These are phyloP conservation scores for Embiotoca jacksoni DNA, from an alignment of 2,113 vertebrate species.

Conservation along the genomic window DNA sequence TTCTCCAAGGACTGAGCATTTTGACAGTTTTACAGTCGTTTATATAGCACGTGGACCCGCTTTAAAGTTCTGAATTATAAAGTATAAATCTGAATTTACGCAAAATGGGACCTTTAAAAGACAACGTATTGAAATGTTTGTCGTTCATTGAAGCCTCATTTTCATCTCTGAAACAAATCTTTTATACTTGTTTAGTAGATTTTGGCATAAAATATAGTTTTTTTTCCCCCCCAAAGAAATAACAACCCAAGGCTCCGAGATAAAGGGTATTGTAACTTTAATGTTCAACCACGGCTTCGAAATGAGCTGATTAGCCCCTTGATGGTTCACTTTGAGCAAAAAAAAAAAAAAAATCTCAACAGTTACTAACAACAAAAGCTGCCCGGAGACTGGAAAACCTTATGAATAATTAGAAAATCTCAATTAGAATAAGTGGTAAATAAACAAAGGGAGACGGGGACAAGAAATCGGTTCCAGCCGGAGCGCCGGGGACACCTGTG, in stretches of 20 bases:
- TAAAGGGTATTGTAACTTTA: neutral
- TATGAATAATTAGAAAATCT: slow-evolving; percentile 22
- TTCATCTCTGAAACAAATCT: slow-evolving; percentile 13
- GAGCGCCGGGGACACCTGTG: slow-evolving; percentile 30
- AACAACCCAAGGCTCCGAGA: neutral
- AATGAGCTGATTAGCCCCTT: neutral
- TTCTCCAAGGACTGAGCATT: too few species aligned
- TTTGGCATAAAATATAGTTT: neutral
- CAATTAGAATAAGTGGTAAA: slow-evolving; percentile 28
- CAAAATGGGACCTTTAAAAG: too few species aligned
- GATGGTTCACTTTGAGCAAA: neutral
- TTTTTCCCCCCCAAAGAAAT: neutral
- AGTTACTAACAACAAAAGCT: neutral
- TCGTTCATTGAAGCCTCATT: neutral
- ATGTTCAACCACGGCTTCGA: neutral
- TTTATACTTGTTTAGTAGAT: neutral
- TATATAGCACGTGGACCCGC: too few species aligned
- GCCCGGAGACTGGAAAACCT: neutral
- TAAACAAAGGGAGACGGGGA: slow-evolving; percentile 14
- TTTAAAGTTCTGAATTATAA: too few species aligned
- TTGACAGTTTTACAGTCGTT: too few species aligned
- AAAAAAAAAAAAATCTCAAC: neutral
- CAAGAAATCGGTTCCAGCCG: slow-evolving; percentile 14
- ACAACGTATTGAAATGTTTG: neutral
- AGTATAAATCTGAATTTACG: too few species aligned